phyloP scores from a whole-genome alignment of 2,888 invertebrate species.

The Drosophila nr. medialis region DNA sequence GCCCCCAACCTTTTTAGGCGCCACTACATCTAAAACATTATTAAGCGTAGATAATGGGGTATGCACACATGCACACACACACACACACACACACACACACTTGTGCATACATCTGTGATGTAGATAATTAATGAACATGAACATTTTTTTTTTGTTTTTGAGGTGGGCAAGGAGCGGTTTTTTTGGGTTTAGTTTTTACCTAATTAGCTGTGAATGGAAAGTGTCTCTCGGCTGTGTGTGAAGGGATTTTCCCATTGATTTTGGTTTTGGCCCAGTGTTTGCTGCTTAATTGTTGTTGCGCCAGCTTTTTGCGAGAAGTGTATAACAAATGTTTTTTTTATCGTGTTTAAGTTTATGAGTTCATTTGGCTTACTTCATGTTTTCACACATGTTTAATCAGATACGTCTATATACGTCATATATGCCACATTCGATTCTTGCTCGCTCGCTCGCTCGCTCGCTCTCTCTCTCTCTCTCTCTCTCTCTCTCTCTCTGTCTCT shows the following conservation, averaged over 20 bases:
- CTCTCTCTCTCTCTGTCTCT: conserved; percentile 24
- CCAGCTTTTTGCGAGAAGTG: conserved; percentile 14
- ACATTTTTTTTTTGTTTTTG: too few species aligned
- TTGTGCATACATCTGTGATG: neutral
- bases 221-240: neutral
- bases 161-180: too few species aligned
- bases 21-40: neutral
- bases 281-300: conserved; percentile 17
- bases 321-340: neutral
- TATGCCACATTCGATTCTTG: conserved; percentile 30
- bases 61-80: neutral
- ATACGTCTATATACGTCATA: conserved; percentile 27
- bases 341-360: conserved; percentile 21
- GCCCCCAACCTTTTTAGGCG: conserved; percentile 19
- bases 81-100: neutral
- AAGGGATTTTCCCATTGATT: neutral
- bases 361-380: conserved; percentile 46
- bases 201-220: conserved; percentile 4
- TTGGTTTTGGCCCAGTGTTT: conserved; percentile 35
- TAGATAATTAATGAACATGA: conserved; percentile 12
- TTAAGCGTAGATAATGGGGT: neutral
- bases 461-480: conserved; percentile 15
- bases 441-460: conserved; percentile 36
- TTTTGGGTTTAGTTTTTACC: neutral
- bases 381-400: conserved; percentile 34